These are phyloP conservation scores for Leucopternis melanops DNA, from an alignment of 2,113 vertebrate genomes.

Conservation along the genomic window DNA sequence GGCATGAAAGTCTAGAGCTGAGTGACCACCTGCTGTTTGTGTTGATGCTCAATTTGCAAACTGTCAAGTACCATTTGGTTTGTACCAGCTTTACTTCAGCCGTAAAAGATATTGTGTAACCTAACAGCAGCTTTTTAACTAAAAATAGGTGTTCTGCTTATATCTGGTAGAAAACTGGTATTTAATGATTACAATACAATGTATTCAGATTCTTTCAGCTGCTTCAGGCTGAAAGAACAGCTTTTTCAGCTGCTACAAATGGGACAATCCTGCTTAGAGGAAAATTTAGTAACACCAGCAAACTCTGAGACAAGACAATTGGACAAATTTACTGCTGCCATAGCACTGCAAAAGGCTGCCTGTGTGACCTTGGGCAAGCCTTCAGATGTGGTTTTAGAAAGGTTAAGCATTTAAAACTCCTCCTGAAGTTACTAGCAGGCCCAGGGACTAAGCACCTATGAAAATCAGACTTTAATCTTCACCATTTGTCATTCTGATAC, in stretches of 20 bases:
- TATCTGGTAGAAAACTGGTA: constrained; percentile 7
- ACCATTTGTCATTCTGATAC: background rate
- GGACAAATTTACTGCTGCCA: constrained; percentile 16
- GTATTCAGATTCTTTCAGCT: constrained; percentile 25
- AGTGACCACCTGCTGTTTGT: constrained; percentile 51
- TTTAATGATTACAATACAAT: constrained; percentile 28
- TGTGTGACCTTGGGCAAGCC: background rate
- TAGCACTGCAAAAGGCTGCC: background rate
- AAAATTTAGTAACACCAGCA: constrained; percentile 31
- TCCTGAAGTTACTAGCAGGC: background rate
- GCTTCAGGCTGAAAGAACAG: constrained; percentile 4
- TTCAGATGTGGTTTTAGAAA: background rate
- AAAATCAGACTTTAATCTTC: background rate
- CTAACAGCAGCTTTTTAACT: constrained; percentile 46
- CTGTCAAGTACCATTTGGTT: constrained; percentile 40
- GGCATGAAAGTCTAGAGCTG: background rate
- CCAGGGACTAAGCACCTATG: background rate
- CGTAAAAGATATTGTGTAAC: constrained; percentile 40
- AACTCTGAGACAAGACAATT: background rate
- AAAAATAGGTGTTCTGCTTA: constrained; percentile 53
- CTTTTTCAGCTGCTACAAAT: constrained; percentile 25
- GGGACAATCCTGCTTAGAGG: constrained; percentile 17
- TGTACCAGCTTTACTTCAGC: constrained; percentile 52
- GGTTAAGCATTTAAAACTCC: background rate
- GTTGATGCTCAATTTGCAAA: constrained; percentile 52